Base-by-base conservation (phyloP, 2,888 invertebrate genomes). In the Chrysolina haemoptera region DNA sequence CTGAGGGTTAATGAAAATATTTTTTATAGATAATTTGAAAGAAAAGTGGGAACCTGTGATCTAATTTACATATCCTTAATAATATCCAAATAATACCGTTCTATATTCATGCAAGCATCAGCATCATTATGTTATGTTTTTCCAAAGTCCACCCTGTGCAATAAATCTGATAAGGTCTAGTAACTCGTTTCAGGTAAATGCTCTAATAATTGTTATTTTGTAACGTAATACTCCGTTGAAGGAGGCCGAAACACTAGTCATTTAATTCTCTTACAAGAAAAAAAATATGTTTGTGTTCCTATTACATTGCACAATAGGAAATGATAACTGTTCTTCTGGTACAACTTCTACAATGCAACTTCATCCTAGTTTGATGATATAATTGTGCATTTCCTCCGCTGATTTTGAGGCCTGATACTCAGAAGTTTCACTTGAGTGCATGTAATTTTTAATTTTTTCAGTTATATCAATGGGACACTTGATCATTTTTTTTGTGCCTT, bases 121-220 rank as follows among this genome's bases (percentile, higher is more conserved):
- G 5, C 16, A 10, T 16, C n/a, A 48, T 16, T 48, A 8, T 16
- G 2, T 16, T 48, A 6, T 16, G 2, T 16, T 48, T 8, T 48
- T 48, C 8, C 48, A 48, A 48, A 8, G 10, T 11, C 16, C 48
- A 48, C 48, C 16, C 16, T 48, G 16, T 10, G 48, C 20, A 20
- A 12, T 53, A 53, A 18, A 53, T 53, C 18, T 53, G 53, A 53
- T 53, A 53, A 20, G 53, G 18, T 53, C 53, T 53, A 53, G 53
- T 53, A 53, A 53, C 53, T 53, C 18, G 53, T 53, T 53, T 20
- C 53, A 53, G 53, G 53, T 53, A 53, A 53, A 20, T 53, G 53
- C 53, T 53, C 53, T 53, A 53, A 53, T 53, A 53, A 53, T 43
- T 53, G 53, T 53, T 53, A 53, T 53, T 53, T 53, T 53, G 53